These are phyloP conservation scores for Lissocephala sabroskyi DNA, from an alignment of 2,888 invertebrate species.

Conservation along the genomic window DNA sequence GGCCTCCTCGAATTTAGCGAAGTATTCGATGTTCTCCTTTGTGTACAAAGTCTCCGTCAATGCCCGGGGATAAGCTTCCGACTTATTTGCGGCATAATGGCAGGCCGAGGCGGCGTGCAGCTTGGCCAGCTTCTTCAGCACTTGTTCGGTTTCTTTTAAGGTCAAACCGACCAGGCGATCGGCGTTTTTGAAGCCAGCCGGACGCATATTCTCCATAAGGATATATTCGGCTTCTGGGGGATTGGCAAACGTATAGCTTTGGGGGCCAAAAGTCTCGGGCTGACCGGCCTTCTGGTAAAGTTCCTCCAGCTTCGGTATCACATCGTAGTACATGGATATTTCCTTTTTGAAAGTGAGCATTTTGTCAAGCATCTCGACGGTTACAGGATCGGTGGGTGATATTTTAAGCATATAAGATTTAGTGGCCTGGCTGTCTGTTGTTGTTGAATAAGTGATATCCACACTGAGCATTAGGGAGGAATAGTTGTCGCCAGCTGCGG, in stretches of 20 bases:
- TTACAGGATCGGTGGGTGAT: conserved; percentile 5
- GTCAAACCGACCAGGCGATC: conserved; percentile 57
- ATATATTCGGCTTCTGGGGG: conserved; percentile 32
- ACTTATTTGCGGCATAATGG: no score
- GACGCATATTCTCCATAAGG: conserved; percentile 55
- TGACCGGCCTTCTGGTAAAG: conserved; percentile 39
- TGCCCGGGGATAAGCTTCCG: no score
- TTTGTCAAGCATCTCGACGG: conserved; percentile 13
- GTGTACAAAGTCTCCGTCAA: no score
- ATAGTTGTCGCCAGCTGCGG: conserved; percentile 52
- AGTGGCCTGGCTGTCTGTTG: conserved; percentile 16
- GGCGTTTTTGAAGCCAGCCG: conserved; percentile 47
- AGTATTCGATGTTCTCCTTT: no score
- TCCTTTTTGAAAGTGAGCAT: conserved; percentile 52
- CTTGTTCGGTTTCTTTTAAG: conserved; percentile 47
- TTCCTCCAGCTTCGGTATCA: conserved; percentile 37
- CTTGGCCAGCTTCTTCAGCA: conserved; percentile 57
- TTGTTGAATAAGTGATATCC: conserved; percentile 24
- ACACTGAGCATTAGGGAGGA: conserved; percentile 43
- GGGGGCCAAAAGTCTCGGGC: conserved; percentile 40
- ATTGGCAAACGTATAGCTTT: conserved; percentile 28
- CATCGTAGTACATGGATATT: conserved; percentile 33
- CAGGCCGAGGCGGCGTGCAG: conserved; percentile 66
- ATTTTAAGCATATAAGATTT: conserved; percentile 45
- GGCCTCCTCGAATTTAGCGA: no score